Base-by-base conservation (phyloP, 2,113 vertebrate species). In the Uria aalge region DNA sequence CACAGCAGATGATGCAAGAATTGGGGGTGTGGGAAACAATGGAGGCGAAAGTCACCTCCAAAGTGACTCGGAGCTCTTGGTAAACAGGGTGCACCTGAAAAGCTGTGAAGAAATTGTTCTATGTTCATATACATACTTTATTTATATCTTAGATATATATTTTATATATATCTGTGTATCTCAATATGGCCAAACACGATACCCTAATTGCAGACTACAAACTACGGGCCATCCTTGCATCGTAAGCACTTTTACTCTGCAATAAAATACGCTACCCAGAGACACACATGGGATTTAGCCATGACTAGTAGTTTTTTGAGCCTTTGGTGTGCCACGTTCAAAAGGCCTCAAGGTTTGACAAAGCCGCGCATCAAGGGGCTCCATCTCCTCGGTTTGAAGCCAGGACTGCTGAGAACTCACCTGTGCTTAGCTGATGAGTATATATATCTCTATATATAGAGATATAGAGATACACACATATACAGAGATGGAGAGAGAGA, bases 321-420 rank as follows among this genome's bases (percentile, higher is more conserved):
- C 0, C 41, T 64, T 30, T 34, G 43, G 32, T 45, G 71, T 26
- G 23, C 30, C 12, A 14, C 0, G 1, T 22, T n/a, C 4, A 2
- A 11, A 59, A 36, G 17, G 16, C 17, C n/a, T 27, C 12, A 12
- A 47, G 75, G 45, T 22, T 24, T 40, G 38, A 45, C 14, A 19
- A 38, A 50, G 52, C 7, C 0, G 2, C 22, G 11, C 8, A 3
- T 9, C 0, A 1, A 29, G 22, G 59, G 72, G 30, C 17, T 26
- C 5, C 20, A 12, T 6, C 17, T 22, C 29, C 53, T 18, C 30
- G 13, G 47, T 3, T 0, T 29, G 22, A 34, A 23, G 30, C 19
- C 17, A 5, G 5, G 38, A 8, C 43, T n/a, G 43, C 4, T 2
- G 30, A 26, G 7, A 26, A 9, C 56, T 71, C 41, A 36, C 72